These are phyloP conservation scores for Acronicta aceris DNA, from an alignment of 2,888 invertebrate genomes.

Conservation along the genomic window DNA sequence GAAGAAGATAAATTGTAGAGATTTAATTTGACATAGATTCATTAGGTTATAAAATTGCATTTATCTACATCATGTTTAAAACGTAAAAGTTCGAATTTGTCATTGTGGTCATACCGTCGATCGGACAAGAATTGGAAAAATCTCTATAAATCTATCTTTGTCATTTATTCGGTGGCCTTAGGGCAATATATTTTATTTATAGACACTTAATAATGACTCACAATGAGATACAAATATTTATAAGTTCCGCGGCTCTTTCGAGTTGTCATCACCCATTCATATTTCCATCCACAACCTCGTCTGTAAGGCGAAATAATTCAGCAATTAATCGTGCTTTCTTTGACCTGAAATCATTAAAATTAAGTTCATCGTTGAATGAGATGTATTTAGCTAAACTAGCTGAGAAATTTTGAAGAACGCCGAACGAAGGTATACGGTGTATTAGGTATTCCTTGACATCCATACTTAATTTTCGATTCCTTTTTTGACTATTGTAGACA, in stretches of 20 bases:
- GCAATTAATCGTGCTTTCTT: slow-evolving; percentile 34
- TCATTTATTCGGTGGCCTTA: slow-evolving; percentile 1
- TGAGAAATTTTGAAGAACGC: not conserved
- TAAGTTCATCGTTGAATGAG: slow-evolving; percentile 16
- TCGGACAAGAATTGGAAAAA: too few relatives aligned
- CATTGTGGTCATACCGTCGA: too few relatives aligned
- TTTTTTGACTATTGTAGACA: too few relatives aligned
- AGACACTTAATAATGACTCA: slow-evolving; percentile 31
- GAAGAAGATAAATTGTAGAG: too few relatives aligned
- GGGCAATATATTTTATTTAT: slow-evolving; percentile 19
- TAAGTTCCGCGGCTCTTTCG: slow-evolving; percentile 17
- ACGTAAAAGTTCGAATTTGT: not conserved
- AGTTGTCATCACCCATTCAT: slow-evolving; percentile 44
- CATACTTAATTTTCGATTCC: too few relatives aligned
- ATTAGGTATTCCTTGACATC: too few relatives aligned
- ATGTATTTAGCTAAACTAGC: slow-evolving; percentile 14
- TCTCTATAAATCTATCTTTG: not conserved
- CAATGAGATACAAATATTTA: slow-evolving; percentile 27
- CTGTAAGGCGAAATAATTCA: slow-evolving; percentile 26
- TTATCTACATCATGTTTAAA: not conserved
- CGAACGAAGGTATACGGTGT: not conserved
- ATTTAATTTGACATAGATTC: too few relatives aligned
- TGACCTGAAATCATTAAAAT: slow-evolving; percentile 21
- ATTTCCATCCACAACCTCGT: slow-evolving; percentile 29
- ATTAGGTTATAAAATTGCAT: too few relatives aligned